Conservation (phyloP, 2,888 invertebrate species). For the Parnassius orleans region DNA sequence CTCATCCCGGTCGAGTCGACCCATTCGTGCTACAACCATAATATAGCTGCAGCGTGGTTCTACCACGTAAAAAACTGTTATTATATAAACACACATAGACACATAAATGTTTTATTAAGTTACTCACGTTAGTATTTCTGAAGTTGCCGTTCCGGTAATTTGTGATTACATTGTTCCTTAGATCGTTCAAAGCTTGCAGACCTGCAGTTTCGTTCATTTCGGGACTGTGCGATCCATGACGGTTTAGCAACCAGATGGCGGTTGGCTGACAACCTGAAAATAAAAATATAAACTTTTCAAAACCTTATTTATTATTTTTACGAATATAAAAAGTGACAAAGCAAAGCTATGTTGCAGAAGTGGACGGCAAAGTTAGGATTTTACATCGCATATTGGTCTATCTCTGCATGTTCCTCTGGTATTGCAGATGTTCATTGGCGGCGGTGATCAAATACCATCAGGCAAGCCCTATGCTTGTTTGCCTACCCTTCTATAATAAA, state of each 20-base stretch:
- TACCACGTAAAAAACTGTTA: too few species aligned
- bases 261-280: slow-evolving; percentile 84
- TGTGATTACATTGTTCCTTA: slow-evolving; percentile 82
- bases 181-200: slow-evolving; percentile 77
- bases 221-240: slow-evolving; percentile 87
- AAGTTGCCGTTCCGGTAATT: slow-evolving; percentile 82
- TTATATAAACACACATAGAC: too few species aligned
- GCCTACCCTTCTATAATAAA: neutral
- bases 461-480: neutral
- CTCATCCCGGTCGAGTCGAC: too few species aligned
- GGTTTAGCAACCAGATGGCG: slow-evolving; percentile 86
- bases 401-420: too few species aligned
- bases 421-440: too few species aligned
- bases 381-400: too few species aligned
- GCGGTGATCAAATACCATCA: too few species aligned
- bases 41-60: too few species aligned
- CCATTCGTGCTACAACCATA: too few species aligned
- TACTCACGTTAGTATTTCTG: slow-evolving; percentile 70
- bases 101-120: neutral
- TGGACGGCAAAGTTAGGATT: too few species aligned
- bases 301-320: neutral
- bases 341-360: too few species aligned
- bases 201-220: slow-evolving; percentile 74
- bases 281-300: neutral
- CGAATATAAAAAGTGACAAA: too few species aligned